Conservation (phyloP, 2,797 vertebrate species). For the Apogon hyalosoma region DNA sequence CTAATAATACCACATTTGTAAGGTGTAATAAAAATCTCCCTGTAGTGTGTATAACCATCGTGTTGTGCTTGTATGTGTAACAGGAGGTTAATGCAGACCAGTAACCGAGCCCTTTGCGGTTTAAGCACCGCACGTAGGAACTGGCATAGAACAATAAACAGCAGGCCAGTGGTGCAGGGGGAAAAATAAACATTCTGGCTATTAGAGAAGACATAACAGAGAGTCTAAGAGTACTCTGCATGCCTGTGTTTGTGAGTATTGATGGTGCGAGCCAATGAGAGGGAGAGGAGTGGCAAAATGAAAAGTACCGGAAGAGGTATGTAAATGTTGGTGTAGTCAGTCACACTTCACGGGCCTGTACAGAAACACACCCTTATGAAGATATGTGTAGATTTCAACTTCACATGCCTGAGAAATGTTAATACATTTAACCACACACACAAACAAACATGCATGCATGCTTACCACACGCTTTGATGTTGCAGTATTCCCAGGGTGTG, state of each 20-base stretch:
- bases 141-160: slow-evolving; percentile 76
- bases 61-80: slow-evolving; percentile 64
- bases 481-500: slow-evolving; percentile 95
- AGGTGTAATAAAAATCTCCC: slow-evolving; percentile 53
- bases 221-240: slow-evolving; percentile 17
- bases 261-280: slow-evolving; percentile 18
- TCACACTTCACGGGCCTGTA: slow-evolving; percentile 30
- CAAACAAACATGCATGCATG: slow-evolving; percentile 58
- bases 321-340: slow-evolving; percentile 78
- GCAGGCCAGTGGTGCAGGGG: slow-evolving; percentile 36
- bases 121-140: slow-evolving; percentile 47
- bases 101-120: slow-evolving; percentile 60
- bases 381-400: slow-evolving; percentile 21
- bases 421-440: slow-evolving; percentile 41
- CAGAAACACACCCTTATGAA: slow-evolving; percentile 24
- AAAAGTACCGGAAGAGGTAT: slow-evolving; percentile 82
- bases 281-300: slow-evolving; percentile 37
- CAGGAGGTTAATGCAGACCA: slow-evolving; percentile 58
- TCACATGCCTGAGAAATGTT: slow-evolving; percentile 25
- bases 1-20: slow-evolving; percentile 3
- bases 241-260: slow-evolving; percentile 7
- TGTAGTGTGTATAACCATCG: slow-evolving; percentile 43
- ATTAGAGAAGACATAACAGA: slow-evolving; percentile 70
- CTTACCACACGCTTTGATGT: slow-evolving; percentile 97
- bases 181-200: slow-evolving; percentile 72